Conservation (phyloP, 2,797 vertebrate genomes). For the Enteromius fasciolatus region DNA sequence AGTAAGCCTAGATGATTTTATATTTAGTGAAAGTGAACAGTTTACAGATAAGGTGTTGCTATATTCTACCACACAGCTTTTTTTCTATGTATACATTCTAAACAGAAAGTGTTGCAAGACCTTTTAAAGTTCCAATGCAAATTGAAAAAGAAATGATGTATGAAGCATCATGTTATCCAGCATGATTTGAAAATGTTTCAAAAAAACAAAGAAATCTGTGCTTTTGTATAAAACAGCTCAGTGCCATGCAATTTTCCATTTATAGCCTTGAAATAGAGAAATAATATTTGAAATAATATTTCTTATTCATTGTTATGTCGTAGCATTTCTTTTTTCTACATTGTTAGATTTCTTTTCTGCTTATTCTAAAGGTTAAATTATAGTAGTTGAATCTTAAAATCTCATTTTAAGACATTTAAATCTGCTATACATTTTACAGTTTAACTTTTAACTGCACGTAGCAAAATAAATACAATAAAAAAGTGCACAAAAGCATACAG, state of each 20-base stretch:
- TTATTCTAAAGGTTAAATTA: not conserved
- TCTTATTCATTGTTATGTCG: not conserved
- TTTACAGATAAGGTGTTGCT: no score
- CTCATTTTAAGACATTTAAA: not conserved
- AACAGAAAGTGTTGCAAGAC: no score
- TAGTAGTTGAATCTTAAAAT: not conserved
- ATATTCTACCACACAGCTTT: no score
- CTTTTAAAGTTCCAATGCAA: no score
- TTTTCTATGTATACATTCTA: no score
- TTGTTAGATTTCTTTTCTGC: not conserved
- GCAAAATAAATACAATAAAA: no score
- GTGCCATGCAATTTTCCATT: not conserved
- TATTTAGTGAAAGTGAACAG: not conserved
- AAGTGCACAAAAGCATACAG: no score
- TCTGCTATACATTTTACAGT: not conserved
- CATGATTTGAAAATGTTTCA: not conserved
- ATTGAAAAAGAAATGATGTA: no score
- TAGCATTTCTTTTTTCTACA: not conserved
- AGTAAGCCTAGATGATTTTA: not conserved
- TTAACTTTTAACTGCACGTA: not conserved
- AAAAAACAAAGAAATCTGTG: not conserved
- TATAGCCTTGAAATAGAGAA: no score
- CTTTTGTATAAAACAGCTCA: not conserved
- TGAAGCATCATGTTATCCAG: not conserved
- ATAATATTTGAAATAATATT: no score